phyloP scores from a whole-genome alignment of 2,888 invertebrate genomes.

The Cabera pusaria region DNA sequence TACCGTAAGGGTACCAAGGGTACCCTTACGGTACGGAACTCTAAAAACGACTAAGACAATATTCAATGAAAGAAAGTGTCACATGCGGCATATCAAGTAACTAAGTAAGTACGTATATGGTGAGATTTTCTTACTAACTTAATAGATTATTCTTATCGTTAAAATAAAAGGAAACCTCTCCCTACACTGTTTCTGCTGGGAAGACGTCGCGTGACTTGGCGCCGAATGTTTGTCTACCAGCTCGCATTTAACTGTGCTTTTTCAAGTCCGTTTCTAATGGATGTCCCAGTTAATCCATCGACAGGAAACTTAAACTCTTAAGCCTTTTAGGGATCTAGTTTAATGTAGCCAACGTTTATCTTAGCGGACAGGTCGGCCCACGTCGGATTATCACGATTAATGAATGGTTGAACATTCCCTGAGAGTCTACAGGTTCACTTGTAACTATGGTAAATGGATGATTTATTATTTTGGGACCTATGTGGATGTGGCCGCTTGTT shows the following conservation, averaged over 20 bases:
- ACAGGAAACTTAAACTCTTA: constrained; percentile 36
- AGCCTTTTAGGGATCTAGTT: constrained; percentile 32
- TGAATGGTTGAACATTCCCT: constrained; percentile 32
- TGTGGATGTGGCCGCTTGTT: too few species aligned
- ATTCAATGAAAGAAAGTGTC: too few species aligned
- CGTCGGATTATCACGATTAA: constrained; percentile 37
- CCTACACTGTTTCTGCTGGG: too few species aligned
- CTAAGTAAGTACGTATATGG: too few species aligned
- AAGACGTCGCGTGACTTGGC: too few species aligned
- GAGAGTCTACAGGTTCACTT: constrained; percentile 10
- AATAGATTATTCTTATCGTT: too few species aligned
- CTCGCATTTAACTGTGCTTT: constrained; percentile 20
- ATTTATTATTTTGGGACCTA: constrained; percentile 19
- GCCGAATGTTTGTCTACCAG: constrained; percentile 12
- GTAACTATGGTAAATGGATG: constrained; percentile 20
- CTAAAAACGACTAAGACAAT: too few species aligned
- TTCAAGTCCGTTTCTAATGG: constrained; percentile 29
- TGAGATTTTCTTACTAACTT: too few species aligned
- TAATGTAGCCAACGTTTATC: constrained; percentile 36
- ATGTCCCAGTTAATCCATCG: constrained; percentile 34
- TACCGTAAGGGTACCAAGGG: too few species aligned
- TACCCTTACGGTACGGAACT: too few species aligned
- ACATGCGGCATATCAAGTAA: too few species aligned
- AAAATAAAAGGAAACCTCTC: too few species aligned
- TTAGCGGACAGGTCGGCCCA: constrained; percentile 34